Evolutionary conservation across 2,797 vertebrate genomes (phyloP).

Genomic region (Psittacula derbiana): DNA sequence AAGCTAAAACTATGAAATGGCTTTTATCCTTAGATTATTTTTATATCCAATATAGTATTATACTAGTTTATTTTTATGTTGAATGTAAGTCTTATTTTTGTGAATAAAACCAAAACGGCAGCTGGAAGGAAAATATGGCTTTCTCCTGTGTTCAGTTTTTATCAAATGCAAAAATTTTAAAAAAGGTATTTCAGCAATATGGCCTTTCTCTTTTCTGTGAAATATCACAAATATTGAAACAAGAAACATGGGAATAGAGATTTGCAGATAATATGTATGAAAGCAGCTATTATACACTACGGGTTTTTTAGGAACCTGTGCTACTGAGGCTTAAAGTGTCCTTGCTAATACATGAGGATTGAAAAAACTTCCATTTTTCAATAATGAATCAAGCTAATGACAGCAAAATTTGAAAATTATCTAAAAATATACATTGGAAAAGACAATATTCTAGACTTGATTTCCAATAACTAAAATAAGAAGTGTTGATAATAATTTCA

Average conservation of each 20-base stretch:
- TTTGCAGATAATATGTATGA: neutral
- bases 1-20: neutral
- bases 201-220: neutral
- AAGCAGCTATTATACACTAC: neutral
- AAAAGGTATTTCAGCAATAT: neutral
- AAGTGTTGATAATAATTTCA: neutral
- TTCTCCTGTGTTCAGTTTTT: neutral
- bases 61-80: neutral
- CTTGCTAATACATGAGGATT: neutral
- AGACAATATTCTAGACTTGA: neutral
- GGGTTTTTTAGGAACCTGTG: neutral
- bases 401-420: neutral
- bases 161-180: neutral
- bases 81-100: neutral
- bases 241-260: neutral
- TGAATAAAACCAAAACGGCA: neutral
- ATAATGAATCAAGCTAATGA: constrained; percentile 29
- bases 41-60: neutral
- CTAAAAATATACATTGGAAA: constrained; percentile 4
- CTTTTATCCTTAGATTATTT: neutral
- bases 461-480: neutral
- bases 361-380: constrained; percentile 9
- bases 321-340: neutral
- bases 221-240: neutral
- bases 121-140: neutral